Evolutionary conservation across 2,888 invertebrate species (phyloP).

Genomic region (Camptogramma bilineatum): DNA sequence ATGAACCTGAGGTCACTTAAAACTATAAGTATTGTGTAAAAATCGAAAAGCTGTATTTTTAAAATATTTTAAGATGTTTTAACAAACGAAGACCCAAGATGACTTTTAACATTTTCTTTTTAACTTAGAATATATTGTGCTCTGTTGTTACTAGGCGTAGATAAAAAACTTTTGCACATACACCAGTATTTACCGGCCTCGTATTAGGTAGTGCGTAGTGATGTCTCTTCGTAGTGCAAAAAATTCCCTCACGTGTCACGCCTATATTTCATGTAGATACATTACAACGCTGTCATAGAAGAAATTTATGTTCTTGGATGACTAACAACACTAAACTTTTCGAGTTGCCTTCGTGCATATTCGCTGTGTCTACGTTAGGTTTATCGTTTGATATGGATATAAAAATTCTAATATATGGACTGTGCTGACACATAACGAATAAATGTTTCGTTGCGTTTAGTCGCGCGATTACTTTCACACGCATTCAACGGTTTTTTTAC

Average conservation of each 20-base stretch:
- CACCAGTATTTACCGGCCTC: no score
- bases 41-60: no score
- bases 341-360: slow-evolving; percentile 68
- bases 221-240: not conserved
- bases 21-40: no score
- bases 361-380: slow-evolving; percentile 62
- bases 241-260: not conserved
- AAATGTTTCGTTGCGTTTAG: slow-evolving; percentile 62
- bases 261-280: not conserved
- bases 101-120: no score
- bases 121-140: no score
- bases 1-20: no score
- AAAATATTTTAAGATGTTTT: no score
- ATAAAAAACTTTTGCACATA: no score
- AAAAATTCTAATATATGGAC: slow-evolving; percentile 60
- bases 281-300: slow-evolving; percentile 6
- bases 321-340: slow-evolving; percentile 52
- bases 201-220: not conserved
- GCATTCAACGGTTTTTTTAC: slow-evolving; percentile 59
- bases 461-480: slow-evolving; percentile 69
- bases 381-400: slow-evolving; percentile 68
- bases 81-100: no score
- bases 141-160: no score
- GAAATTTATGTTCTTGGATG: slow-evolving; percentile 36
- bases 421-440: slow-evolving; percentile 46